Base-by-base conservation (phyloP, 2,797 vertebrate genomes). In the Arnoldichthys spilopterus region DNA sequence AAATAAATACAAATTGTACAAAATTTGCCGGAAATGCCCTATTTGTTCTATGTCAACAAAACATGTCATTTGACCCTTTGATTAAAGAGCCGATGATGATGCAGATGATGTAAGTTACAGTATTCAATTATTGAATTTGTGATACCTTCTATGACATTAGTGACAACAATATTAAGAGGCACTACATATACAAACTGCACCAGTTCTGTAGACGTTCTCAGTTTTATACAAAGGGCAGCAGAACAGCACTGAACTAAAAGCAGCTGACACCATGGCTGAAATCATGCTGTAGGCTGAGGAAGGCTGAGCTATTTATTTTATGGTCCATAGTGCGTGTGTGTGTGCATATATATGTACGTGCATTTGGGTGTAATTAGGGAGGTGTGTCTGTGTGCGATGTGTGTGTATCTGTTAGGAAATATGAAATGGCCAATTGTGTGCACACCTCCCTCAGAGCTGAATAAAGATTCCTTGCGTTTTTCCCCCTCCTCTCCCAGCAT, bases 391-490 rank as follows among this genome's bases (percentile, higher is more conserved):
- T 7, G 15, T 61, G 28, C 34, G 58, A n/a, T 58, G 54, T 28
- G 0, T 28, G 9, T 22, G 53, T 56, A 13, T 49, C n/a, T 61
- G 28, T n/a, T 16, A 12, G 37, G 18, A 59, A 51, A 77, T 5
- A 40, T 30, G 49, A 34, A 58, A 24, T 13, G 16, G 24, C 34
- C 26, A 30, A 47, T 69, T 69, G 45, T 69, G 66, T 24, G 49
- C 15, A 74, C 58, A 74, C 72, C 67, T 68, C 64, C 64, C 64
- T 69, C 45, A 30, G 26, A 51, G 45, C 67, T 51, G 45, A 16
- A 30, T 69, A 45, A 69, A 69, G 45, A 69, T 69, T 69, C 67
- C 45, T 18, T 49, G 40, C 64, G 6, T 45, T 67, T 45, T 28
- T 51, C 3, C 6, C 24, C 16, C 22, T 5, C 67, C 22, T 59